A percentile compares a stretch with the other conserved stretches of the same genome.
phyloP scores from a whole-genome alignment of 2,797 vertebrate genomes.

The Crocidura indochinensis region DNA sequence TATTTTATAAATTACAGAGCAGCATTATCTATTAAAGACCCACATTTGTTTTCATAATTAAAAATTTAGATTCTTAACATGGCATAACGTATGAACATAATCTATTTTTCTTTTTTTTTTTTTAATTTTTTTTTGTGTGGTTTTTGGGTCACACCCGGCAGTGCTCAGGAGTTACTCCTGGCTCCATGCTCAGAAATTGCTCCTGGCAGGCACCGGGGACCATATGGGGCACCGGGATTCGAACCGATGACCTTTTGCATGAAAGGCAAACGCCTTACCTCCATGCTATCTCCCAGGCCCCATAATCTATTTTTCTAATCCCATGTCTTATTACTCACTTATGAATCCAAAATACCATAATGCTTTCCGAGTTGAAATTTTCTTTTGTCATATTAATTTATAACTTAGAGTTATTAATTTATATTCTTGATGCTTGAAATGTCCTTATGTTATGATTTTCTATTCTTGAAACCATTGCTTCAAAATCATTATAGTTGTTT shows the following conservation, averaged over 20 bases:
- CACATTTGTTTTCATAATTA: neutral
- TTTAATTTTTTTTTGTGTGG: no score
- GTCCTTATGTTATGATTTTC: neutral
- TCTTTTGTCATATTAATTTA: neutral
- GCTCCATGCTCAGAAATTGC: no score
- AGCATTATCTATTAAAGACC: no score
- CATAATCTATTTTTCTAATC: neutral
- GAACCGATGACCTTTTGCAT: no score
- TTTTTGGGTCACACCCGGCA: no score
- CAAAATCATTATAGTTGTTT: neutral
- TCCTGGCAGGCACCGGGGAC: no score
- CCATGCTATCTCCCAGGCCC: no score
- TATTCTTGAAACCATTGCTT: neutral
- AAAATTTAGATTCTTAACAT: neutral
- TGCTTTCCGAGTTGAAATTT: neutral
- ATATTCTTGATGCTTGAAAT: neutral
- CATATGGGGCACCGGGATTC: no score
- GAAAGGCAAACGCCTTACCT: no score
- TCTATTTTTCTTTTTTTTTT: conserved; percentile 3
- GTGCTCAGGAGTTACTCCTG: no score
- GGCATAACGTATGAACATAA: neutral
- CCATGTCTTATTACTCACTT: neutral
- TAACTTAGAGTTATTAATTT: neutral
- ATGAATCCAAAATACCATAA: neutral
- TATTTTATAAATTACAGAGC: no score